Evolutionary conservation across 2,113 vertebrate species (phyloP), one percentile per base, ranked within the genome.

Genomic region (Syrrhaptes paradoxus): DNA sequence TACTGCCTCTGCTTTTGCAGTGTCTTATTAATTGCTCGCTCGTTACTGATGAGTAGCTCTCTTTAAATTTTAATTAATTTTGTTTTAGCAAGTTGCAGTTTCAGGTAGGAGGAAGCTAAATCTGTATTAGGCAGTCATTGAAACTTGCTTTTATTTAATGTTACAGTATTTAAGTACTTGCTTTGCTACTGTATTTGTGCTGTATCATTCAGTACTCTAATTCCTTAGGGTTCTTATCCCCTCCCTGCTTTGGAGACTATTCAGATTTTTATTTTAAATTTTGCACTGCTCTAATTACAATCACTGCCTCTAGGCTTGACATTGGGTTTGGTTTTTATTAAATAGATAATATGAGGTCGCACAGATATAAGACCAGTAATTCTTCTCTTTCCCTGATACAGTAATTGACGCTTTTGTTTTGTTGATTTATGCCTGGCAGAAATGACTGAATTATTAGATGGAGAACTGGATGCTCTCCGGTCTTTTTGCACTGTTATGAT

Each of bases 401-500:
- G 43, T 57, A 54, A 51, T 3, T 85, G 77, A 83, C 32, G 17
- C 43, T 57, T 65, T 6, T 71, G 14, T 83, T 43, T 67, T 82
- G 66, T 67, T 93, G 76, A 6, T 78, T 73, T 41, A 3, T 57
- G 28, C 17, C 68, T 66, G 43, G 32, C 86, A 95, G 93, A 34
- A 52, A 18, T 6, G 12, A 11, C 49, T 11, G 74, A 19, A 1
- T 12, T 36, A 0, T 25, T 17, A 21, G 89, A 0, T 6, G 72
- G 46, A 48, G 96, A 95, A 10, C 41, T 81, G n/a, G 87, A 67
- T 16, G 95, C 96, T 22, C 68, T 96, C 15, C 55, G 26, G 16
- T 51, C 38, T 8, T 97, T 97, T 62, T 98, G 97, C 94, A 36
- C n/a, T 22, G 13, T n/a, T 25, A 97, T 83, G 92, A 95, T 97